Base-by-base conservation (phyloP, 2,888 invertebrate genomes). In the Plebejus anna region DNA sequence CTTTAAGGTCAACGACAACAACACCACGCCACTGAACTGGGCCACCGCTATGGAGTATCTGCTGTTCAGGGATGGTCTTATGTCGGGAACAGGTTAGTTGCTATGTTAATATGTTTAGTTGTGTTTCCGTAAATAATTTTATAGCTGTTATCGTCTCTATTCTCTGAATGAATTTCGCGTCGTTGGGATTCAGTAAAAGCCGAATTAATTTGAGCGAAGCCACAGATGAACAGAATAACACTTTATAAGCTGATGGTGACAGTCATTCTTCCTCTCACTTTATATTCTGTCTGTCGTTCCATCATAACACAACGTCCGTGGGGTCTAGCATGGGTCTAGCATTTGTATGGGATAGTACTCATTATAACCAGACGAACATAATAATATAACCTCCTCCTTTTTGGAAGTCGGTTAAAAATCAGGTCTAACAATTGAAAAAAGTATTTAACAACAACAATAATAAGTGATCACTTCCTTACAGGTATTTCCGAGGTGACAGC, bases 31-130 rank as follows among this genome's bases (percentile, higher is more conserved):
- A 0, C 94, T 98, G n/a, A 98, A 98, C 89, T 98, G 97, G 97
- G 97, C 97, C 28, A 97, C 97, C 0, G 97, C 97, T 1, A 98
- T 98, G 97, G 98, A 98, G 87, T 98, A 98, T 83, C 89, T 98
- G 47, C 94, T 98, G 13, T 97, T 98, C 90, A 95, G 98, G 77
- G 98, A 98, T 86, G 98, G 97, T 2, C 94, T 98, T 0, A 97
- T 98, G 97, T 97, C 97, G 16, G 98, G 98, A 32, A 98, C 97
- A 70, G 98, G 98, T 92, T 82, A 79, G 82, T 77, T 28, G 11
- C 22, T 22, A 22, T 22, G 22, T 22, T 22, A 22, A 22, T 22
- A 28, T 61, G 4, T n/a, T n/a, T n/a, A n/a, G n/a, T n/a, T n/a
- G n/a, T n/a, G n/a, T 61, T 61, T 61, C 6, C 4, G 9, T 59